These are phyloP conservation scores for Hirtodrosophila trivittata DNA, from an alignment of 2,888 invertebrate genomes.

Conservation along the genomic window DNA sequence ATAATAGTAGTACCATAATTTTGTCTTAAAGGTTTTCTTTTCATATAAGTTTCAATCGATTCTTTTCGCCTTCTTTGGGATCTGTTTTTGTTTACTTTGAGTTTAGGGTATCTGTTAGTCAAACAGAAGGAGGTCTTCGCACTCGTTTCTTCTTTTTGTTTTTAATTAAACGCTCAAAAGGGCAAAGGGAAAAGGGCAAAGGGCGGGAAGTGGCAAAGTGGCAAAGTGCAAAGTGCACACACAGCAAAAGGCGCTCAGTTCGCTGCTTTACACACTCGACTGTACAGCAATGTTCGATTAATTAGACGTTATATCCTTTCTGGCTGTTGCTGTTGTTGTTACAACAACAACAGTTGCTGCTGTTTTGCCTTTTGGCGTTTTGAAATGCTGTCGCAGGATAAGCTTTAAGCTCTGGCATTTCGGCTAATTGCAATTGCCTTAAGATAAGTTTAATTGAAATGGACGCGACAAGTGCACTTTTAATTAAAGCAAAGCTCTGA, in stretches of 20 bases:
- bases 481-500: constrained; percentile 56
- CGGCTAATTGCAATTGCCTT: too few species aligned
- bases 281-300: constrained; percentile 63
- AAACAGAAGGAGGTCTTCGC: not conserved
- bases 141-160: constrained; percentile 12
- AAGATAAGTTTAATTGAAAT: constrained; percentile 55
- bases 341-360: not conserved
- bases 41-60: too few species aligned
- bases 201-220: not conserved
- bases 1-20: too few species aligned
- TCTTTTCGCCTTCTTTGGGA: too few species aligned
- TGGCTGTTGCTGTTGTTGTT: constrained; percentile 10
- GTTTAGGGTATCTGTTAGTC: not conserved
- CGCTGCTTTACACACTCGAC: constrained; percentile 46
- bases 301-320: constrained; percentile 58
- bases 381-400: constrained; percentile 17
- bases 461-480: constrained; percentile 35
- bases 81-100: too few species aligned
- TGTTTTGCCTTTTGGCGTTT: constrained; percentile 34
- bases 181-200: constrained; percentile 31
- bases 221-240: constrained; percentile 37
- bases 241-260: constrained; percentile 29
- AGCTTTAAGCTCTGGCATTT: too few species aligned
- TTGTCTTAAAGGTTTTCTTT: too few species aligned
- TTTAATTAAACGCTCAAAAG: constrained; percentile 73